phyloP scores from a whole-genome alignment of 2,888 invertebrate species.

The Leptogaster cylindrica region DNA sequence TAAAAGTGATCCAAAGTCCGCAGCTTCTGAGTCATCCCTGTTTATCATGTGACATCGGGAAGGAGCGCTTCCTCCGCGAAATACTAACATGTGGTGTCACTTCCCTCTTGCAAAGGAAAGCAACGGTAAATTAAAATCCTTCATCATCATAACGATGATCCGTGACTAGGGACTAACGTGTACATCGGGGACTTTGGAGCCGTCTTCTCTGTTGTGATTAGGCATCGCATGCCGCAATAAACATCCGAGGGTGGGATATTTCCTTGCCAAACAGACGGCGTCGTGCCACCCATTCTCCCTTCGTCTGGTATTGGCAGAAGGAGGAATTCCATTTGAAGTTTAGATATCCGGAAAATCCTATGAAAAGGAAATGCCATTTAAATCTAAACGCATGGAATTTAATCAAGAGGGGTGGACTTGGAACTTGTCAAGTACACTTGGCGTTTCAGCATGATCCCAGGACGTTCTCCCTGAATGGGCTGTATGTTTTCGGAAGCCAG shows the following conservation, averaged over 20 bases:
- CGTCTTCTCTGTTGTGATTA: not conserved
- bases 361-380: slow-evolving; percentile 7
- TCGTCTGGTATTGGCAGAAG: not conserved
- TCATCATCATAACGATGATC: not conserved
- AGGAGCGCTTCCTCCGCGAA: not conserved
- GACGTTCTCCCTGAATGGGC: not conserved
- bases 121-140: not conserved
- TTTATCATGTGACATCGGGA: not conserved
- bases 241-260: not conserved
- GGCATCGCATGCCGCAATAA: not conserved
- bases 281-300: not conserved
- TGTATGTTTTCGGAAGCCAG: slow-evolving; percentile 12
- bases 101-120: too few relatives aligned
- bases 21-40: not conserved
- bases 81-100: not conserved
- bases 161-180: too few relatives aligned
- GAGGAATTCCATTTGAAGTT: slow-evolving; percentile 8
- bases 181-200: too few relatives aligned
- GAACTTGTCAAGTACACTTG: slow-evolving; percentile 1
- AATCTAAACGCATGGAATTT: not conserved
- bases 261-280: too few relatives aligned
- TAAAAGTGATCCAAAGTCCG: too few relatives aligned
- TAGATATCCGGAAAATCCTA: slow-evolving; percentile 12
- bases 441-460: not conserved
- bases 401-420: not conserved